A percentile compares a stretch with the other conserved stretches of the same genome.
phyloP scores from a whole-genome alignment of 2,888 invertebrate genomes.

The Drosophila fulvimacula region DNA sequence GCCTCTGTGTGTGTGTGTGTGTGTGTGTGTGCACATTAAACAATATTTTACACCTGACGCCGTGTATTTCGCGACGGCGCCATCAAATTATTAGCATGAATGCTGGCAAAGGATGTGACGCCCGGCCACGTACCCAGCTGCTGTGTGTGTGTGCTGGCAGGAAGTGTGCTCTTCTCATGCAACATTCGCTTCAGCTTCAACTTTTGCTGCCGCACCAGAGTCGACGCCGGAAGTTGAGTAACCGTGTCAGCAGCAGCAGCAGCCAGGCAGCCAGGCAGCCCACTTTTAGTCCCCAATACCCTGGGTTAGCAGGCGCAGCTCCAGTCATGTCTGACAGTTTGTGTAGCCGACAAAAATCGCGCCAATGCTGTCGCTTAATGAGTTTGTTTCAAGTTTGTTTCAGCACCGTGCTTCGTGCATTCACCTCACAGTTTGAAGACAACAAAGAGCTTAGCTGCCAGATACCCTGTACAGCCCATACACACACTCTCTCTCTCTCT shows the following conservation, averaged over 20 bases:
- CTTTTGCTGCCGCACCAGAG: conserved; percentile 24
- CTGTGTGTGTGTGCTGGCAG: conserved; percentile 45
- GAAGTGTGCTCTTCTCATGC: conserved; percentile 44
- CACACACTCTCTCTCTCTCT: too few relatives aligned
- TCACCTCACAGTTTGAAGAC: conserved; percentile 16
- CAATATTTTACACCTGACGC: conserved; percentile 80
- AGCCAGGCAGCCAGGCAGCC: conserved; percentile 1
- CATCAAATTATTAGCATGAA: conserved; percentile 80
- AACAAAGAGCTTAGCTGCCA: not conserved
- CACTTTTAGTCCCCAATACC: not conserved
- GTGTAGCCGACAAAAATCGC: conserved; percentile 43
- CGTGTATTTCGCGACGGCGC: conserved; percentile 41
- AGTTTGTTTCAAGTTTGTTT: conserved; percentile 49
- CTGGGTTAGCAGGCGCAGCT: not conserved
- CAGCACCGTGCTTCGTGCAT: conserved; percentile 39
- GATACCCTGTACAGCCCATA: not conserved
- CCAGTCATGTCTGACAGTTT: not conserved
- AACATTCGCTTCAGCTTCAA: conserved; percentile 5
- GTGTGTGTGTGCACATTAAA: conserved; percentile 54
- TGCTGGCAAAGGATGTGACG: conserved; percentile 68
- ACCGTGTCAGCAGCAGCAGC: conserved; percentile 39
- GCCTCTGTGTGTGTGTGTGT: not conserved
- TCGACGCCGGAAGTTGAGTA: conserved; percentile 65
- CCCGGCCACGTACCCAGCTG: conserved; percentile 35
- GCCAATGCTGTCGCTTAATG: conserved; percentile 62